Base-by-base conservation (phyloP, 64 coral and sea anemone species). In the Acropora tenuis region DNA sequence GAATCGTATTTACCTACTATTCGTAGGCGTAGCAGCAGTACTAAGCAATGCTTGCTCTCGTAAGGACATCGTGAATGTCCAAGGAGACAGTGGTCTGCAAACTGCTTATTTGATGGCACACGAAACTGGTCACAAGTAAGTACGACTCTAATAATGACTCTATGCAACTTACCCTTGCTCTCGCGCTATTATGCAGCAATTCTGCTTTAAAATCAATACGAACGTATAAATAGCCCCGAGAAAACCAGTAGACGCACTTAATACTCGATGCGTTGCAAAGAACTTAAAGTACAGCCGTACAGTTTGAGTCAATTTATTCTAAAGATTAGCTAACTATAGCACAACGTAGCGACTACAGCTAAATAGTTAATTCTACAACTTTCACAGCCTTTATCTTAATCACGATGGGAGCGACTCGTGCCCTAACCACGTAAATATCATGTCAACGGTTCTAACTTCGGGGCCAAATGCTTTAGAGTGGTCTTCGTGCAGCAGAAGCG, bases 401-500 rank as follows among this genome's bases (percentile, higher is more conserved):
- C 95, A 97, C 86, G 92, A 97, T 84, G 75, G 85, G 46, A n/a
- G 48, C 3, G 84, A 84, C 13, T 55, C 52, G 52, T 97, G 95
- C 73, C 88, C 83, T 41, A 53, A 71, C 16, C 11, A 13, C 30
- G 65, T 16, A 43, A 86, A 89, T 45, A 58, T 97, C 11, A 97
- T 97, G 95, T 74, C 91, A 7, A 5, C 77, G 40, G 80, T 76
- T 17, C 41, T 47, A 30, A 6, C 76, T 1, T 83, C 63, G 7
- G 95, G 95, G 43, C 20, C 53, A 57, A 82, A 82, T 2, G 77
- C 95, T 1, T 91, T 61, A 17, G 69, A 57, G 58, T 97, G 91
- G 86, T 97, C 95, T 47, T 79, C 95, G 10, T 97, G 95, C 84
- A 97, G 91, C 63, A 83, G 78, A 47, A 76, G 75, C 15, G n/a